phyloP scores from a whole-genome alignment of 2,113 vertebrate genomes.

The Hippocampus comes region DNA sequence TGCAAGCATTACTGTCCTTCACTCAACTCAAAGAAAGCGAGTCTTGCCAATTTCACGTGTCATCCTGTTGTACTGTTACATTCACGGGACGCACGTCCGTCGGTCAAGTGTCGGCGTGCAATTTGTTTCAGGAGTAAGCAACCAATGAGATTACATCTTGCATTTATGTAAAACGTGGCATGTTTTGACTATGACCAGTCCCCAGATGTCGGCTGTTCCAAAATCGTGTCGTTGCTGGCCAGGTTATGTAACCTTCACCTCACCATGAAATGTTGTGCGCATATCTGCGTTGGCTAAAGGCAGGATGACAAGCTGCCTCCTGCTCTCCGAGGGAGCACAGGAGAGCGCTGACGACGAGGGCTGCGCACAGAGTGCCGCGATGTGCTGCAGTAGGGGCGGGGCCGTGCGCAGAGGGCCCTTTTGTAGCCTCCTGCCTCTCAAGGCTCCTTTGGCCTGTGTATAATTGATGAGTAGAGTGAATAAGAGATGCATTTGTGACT shows the following conservation, averaged over 20 bases:
- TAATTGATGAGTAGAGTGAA: slow-evolving; percentile 71
- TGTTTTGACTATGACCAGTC: not conserved
- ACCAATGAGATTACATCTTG: slow-evolving; percentile 18
- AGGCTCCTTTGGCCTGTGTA: slow-evolving; percentile 67
- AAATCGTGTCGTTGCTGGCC: slow-evolving; percentile 6
- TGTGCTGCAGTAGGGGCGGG: slow-evolving; percentile 13
- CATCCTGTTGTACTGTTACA: slow-evolving; percentile 16
- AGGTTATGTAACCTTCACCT: slow-evolving; percentile 19
- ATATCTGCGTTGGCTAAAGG: slow-evolving; percentile 30
- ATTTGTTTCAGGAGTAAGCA: not conserved
- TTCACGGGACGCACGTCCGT: slow-evolving; percentile 38
- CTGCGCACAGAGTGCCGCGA: slow-evolving; percentile 15
- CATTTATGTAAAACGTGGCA: slow-evolving; percentile 11
- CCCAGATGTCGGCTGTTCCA: not conserved
- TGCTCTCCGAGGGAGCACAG: slow-evolving; percentile 40
- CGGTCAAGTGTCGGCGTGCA: slow-evolving; percentile 23
- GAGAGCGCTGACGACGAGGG: slow-evolving; percentile 30
- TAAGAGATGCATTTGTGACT: slow-evolving; percentile 69
- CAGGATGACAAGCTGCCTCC: slow-evolving; percentile 49
- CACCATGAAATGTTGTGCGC: slow-evolving; percentile 20
- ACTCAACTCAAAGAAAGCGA: not conserved
- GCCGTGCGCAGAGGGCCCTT: slow-evolving; percentile 30
- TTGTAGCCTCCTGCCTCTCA: slow-evolving; percentile 58
- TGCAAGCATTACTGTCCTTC: not conserved
- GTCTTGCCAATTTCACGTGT: not conserved